Percentiles rank a stretch among this genome's conserved stretches.
Conservation (phyloP, 53 echinoderm and acorn worm genomes). For the Actinopyga echinites region DNA sequence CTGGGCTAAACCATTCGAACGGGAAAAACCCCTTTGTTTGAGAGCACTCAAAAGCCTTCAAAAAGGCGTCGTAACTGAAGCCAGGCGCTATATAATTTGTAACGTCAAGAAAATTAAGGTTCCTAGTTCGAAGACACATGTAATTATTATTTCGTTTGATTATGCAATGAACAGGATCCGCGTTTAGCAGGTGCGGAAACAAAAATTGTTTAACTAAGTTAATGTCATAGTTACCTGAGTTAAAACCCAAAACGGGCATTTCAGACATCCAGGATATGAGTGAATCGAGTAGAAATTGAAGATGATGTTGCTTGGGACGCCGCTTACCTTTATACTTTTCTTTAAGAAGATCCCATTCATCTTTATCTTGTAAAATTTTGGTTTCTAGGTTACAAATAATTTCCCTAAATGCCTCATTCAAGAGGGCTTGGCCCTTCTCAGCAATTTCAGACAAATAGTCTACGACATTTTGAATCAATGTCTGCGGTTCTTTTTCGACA, state of each 20-base stretch:
- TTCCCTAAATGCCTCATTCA: neutral
- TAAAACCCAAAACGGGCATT: too few relatives aligned
- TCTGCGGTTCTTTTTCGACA: neutral
- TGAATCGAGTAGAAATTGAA: neutral
- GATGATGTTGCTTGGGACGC: neutral
- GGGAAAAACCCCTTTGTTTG: constrained; percentile 45
- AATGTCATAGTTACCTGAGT: constrained; percentile 18
- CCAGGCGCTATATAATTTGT: constrained; percentile 30
- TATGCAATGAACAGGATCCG: constrained; percentile 4
- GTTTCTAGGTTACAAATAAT: neutral
- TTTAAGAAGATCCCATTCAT: neutral
- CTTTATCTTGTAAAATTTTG: neutral
- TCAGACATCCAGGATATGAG: too few relatives aligned
- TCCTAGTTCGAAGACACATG: neutral
- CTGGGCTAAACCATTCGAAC: constrained; percentile 40
- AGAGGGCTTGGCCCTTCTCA: neutral
- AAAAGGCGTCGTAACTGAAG: too few relatives aligned
- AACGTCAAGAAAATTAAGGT: constrained; percentile 28
- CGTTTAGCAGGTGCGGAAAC: neutral
- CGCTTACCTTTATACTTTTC: neutral
- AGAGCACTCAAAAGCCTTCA: constrained; percentile 19
- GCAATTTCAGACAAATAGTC: neutral
- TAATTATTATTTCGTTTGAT: constrained; percentile 19
- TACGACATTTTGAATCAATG: neutral
- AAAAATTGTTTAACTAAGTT: constrained; percentile 7